Base-by-base conservation (phyloP, 37 sponge, comb jelly and placozoan genomes). In the Agelas oroides region DNA sequence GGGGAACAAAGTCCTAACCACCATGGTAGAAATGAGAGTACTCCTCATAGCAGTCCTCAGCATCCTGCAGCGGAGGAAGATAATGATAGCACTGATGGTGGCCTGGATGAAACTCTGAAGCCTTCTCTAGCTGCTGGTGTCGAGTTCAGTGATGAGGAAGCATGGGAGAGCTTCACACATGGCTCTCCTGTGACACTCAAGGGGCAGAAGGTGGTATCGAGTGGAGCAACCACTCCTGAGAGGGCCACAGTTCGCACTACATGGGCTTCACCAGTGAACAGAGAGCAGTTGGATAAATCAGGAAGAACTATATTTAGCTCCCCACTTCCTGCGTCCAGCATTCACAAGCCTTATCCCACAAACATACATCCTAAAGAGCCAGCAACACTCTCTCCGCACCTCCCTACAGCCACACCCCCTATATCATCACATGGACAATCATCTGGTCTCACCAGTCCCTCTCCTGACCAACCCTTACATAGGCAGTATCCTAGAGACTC, bases 91-190 rank as follows among this genome's bases (percentile, higher is more conserved):
- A 59, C 25, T 35, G 58, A 52, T 24, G 56, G 21, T 20, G 79
- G 79, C 2, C 60, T 79, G 38, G 87, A 94, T 70, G 76, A 79
- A 2, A 94, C 89, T 17, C 81, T 88, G 36, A 76, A 61, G 37
- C 53, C 59, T 21, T 53, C 85, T 5, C 71, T 63, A 19, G 80
- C 72, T 2, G 38, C 36, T n/a, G 65, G 56, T 24, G 54, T 89
- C 21, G 79, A 74, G 46, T 95, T 95, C 75, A 83, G 85, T 79
- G 95, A 95, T 64, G 73, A 92, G n/a, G 92, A 95, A 64, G 78
- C 67, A 21, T 95, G 95, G 95, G 90, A 88, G 33, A 93, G 94
- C 69, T 86, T 89, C 62, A 89, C 30, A 73, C 60, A 73, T 20
- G 59, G 37, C 30, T 81, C 88, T 3, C 58, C 75, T 58, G 37